phyloP scores from a whole-genome alignment of 2,113 vertebrate genomes.

The Hydrochoerus hydrochaeris region DNA sequence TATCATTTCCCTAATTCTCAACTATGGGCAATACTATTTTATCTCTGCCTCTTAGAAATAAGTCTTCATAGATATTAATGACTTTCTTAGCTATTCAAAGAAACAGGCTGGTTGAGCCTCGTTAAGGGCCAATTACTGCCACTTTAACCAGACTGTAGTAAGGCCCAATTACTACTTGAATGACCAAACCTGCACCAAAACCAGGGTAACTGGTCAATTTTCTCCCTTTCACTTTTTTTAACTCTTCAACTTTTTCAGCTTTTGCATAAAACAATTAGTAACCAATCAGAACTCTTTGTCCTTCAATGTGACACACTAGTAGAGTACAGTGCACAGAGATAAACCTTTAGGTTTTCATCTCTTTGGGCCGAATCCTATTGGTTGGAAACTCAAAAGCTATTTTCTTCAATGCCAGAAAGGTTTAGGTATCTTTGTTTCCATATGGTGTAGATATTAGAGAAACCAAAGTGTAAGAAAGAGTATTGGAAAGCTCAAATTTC shows the following conservation, averaged over 20 bases:
- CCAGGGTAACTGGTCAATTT: background rate
- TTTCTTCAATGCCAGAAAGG: background rate
- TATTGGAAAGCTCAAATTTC: background rate
- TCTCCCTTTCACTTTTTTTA: constrained; percentile 16
- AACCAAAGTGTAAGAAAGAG: background rate
- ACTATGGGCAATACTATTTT: background rate
- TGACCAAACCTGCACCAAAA: background rate
- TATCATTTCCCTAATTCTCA: background rate
- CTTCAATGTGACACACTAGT: background rate
- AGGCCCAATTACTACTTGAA: background rate
- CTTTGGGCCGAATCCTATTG: background rate
- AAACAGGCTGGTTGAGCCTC: background rate
- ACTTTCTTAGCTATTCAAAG: background rate
- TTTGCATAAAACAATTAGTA: background rate
- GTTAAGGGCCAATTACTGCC: background rate
- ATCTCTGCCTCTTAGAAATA: background rate
- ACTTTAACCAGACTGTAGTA: too few relatives aligned
- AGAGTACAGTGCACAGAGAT: background rate
- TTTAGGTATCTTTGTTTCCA: background rate
- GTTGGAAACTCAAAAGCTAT: background rate
- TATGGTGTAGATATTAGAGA: background rate
- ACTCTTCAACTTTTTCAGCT: background rate
- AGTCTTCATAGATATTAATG: background rate
- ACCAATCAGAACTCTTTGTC: background rate
- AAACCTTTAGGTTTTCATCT: background rate